These are phyloP conservation scores for Junonia oenone DNA, from an alignment of 2,888 invertebrate genomes.

Conservation along the genomic window DNA sequence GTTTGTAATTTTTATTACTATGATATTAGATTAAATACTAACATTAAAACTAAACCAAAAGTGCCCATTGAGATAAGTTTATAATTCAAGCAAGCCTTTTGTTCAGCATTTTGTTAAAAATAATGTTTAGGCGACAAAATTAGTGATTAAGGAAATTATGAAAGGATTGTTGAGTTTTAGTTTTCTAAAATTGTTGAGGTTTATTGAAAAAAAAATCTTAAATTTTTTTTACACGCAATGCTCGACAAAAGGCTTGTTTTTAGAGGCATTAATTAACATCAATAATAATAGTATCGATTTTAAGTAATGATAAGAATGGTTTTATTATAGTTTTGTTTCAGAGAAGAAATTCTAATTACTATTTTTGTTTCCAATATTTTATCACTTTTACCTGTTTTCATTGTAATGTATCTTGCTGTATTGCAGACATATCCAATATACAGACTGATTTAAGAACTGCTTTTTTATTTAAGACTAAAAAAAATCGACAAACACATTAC, in stretches of 20 bases:
- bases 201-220: conserved; percentile 62
- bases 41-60: conserved; percentile 79
- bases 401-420: conserved; percentile 79
- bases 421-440: conserved; percentile 81
- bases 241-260: conserved; percentile 70
- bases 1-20: conserved; percentile 76
- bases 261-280: conserved; percentile 78
- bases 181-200: conserved; percentile 76
- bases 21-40: conserved; percentile 75
- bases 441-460: conserved; percentile 74
- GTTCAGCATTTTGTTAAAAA: conserved; percentile 68
- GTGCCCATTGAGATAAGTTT: conserved; percentile 81
- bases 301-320: conserved; percentile 76
- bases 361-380: conserved; percentile 79
- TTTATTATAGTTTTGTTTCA: conserved; percentile 78
- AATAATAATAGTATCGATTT: conserved; percentile 70
- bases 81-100: conserved; percentile 71
- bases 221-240: conserved; percentile 65
- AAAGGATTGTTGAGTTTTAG: conserved; percentile 73
- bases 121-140: conserved; percentile 77
- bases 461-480: conserved; percentile 39
- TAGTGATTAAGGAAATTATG: conserved; percentile 73
- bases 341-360: conserved; percentile 77
- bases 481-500: neutral
- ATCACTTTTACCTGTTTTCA: conserved; percentile 77